Evolutionary conservation across 2,888 invertebrate species (phyloP), one percentile per base, ranked within the genome.

Genomic region (Zelleria hepariella): DNA sequence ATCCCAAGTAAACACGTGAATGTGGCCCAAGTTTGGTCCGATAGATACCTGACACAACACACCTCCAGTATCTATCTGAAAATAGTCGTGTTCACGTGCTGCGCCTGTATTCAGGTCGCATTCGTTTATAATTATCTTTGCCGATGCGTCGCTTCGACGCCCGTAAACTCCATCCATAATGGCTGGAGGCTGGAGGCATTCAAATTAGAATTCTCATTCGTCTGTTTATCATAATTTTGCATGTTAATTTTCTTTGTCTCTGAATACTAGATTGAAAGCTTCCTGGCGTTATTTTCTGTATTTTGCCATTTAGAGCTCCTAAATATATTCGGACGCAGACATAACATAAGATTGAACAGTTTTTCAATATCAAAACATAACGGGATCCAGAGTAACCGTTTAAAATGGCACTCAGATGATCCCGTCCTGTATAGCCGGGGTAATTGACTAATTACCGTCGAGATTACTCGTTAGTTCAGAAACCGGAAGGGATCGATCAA

Each of bases 381-480:
- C n/a, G n/a, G n/a, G n/a, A n/a, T n/a, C n/a, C n/a, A n/a, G n/a
- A n/a, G 6, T 20, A 51, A 20, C 20, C 20, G 51, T 72, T 64
- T 65, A 66, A 68, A 67, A 70, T 74, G 71, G 71, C 74, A 74
- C 76, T 76, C 78, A 77, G 75, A 75, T 70, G 75, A 75, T 82
- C 78, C 67, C 68, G 73, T 72, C 75, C 76, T 75, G 77, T 42
- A 15, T 78, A 24, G 18, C 78, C 77, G 73, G 70, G 68, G 74
- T 75, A 82, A 85, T 85, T 85, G 80, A 78, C 78, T 81, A 83
- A 86, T 86, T 86, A 85, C 79, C 74, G 73, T 62, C 68, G 73
- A 81, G 81, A 85, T 85, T 82, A 80, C 77, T 68, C 63, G 67
- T 70, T 78, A 80, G 81, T 79, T 77, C 75, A 66, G 75, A 68